Conservation (phyloP, 2,113 vertebrate genomes). For the Vidua macroura region DNA sequence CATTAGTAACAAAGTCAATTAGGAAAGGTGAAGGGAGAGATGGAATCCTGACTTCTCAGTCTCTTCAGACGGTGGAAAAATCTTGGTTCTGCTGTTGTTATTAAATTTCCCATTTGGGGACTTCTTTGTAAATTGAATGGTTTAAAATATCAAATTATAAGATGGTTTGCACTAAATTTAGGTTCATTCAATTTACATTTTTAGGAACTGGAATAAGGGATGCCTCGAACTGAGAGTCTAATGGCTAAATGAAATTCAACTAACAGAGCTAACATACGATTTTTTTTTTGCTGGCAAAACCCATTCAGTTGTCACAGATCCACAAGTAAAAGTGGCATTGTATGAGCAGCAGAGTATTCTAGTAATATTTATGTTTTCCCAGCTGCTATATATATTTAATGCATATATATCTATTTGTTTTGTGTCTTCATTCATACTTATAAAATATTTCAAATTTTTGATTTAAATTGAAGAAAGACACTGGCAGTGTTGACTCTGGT, state of each 20-base stretch:
- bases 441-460: neutral
- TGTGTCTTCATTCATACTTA: neutral
- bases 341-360: neutral
- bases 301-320: neutral
- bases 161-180: neutral
- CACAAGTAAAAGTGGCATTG: neutral
- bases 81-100: neutral
- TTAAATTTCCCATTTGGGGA: neutral
- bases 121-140: neutral
- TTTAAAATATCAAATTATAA: neutral
- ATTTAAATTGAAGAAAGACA: neutral
- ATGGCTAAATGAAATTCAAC: neutral
- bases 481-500: neutral
- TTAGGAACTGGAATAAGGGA: neutral
- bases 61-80: neutral
- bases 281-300: neutral
- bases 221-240: neutral
- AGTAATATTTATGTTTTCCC: neutral
- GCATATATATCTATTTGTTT: neutral
- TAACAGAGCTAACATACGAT: neutral
- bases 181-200: neutral
- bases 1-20: neutral
- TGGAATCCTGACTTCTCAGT: neutral
- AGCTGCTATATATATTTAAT: no score
- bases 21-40: neutral